Base-by-base conservation (phyloP, 2,797 vertebrate species). In the Melopsittacus undulatus region DNA sequence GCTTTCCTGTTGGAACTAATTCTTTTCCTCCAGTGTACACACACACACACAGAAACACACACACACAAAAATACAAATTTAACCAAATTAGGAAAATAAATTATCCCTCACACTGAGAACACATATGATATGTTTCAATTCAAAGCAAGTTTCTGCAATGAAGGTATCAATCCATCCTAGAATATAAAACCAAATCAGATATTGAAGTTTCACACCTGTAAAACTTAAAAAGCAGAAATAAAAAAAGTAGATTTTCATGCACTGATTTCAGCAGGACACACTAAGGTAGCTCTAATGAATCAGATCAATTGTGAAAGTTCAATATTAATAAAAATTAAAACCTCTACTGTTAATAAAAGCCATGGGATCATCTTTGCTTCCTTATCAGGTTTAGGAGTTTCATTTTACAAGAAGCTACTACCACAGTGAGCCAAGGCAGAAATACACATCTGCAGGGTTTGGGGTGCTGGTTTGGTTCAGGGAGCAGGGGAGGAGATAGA, bases 51-150 rank as follows among this genome's bases (percentile, higher is more conserved):
- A 83, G 86, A 54, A 8, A 54, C 32, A 54, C 32, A 84, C 81
- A 34, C n/a, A 85, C 76, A 83, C 86, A 62, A 66, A 7, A 11
- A 7, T 5, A 40, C 6, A 46, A 91, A 78, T 51, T 56, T 23
- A 87, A 66, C 78, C 32, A 75, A 83, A 94, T 83, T 29, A 87
- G 32, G 27, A 87, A 96, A 93, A 97, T 72, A 93, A 97, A 93
- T 59, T 76, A 75, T 49, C 68, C 51, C 74, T 76, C 83, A 84
- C 15, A 40, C 62, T 54, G 36, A 82, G 92, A 94, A 91, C 62
- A 26, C 24, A 38, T 78, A 76, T n/a, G 79, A 51, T 81, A 62
- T 93, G 64, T 59, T 96, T 64, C 19, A 93, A 68, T 70, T 68
- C 62, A 92, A 43, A 97, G 70, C 21, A 90, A 90, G 85, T 56